phyloP scores from a whole-genome alignment of 2,888 invertebrate genomes.

The Drosophila sordidula region DNA sequence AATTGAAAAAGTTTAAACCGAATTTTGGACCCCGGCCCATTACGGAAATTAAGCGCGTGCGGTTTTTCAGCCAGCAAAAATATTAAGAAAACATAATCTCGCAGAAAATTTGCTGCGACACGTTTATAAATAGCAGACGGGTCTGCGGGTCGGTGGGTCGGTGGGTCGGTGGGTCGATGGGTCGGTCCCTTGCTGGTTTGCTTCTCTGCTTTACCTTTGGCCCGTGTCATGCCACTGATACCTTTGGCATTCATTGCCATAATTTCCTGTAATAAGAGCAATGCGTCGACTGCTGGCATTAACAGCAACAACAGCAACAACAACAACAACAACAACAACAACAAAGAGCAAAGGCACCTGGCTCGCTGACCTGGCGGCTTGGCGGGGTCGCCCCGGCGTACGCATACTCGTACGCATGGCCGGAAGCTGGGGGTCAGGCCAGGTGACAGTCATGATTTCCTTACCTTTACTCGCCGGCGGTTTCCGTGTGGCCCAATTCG shows the following conservation, averaged over 20 bases:
- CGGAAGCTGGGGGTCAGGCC: slow-evolving; percentile 49
- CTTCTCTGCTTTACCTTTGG: slow-evolving; percentile 28
- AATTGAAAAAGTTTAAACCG: slow-evolving; percentile 76
- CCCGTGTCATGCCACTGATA: slow-evolving; percentile 52
- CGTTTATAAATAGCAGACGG: slow-evolving; percentile 69
- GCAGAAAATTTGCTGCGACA: slow-evolving; percentile 70
- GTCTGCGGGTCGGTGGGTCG: background rate
- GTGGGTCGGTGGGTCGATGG: background rate
- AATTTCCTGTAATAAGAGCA: slow-evolving; percentile 77
- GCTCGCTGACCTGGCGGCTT: slow-evolving; percentile 30
- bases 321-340: slow-evolving; percentile 3
- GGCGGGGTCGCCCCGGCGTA: slow-evolving; percentile 5
- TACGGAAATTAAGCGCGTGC: slow-evolving; percentile 78
- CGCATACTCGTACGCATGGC: slow-evolving; percentile 45
- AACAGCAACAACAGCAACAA: slow-evolving; percentile 28
- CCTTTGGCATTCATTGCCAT: slow-evolving; percentile 81
- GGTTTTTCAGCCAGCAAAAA: slow-evolving; percentile 53
- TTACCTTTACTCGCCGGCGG: slow-evolving; percentile 97
- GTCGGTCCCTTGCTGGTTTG: slow-evolving; percentile 13
- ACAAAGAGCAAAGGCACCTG: slow-evolving; percentile 26
- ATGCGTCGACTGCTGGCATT: slow-evolving; percentile 51
- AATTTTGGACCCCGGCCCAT: slow-evolving; percentile 58
- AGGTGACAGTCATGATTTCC: slow-evolving; percentile 79
- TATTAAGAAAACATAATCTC: slow-evolving; percentile 76
- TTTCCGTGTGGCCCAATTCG: slow-evolving; percentile 99